Evolutionary conservation across 2,797 vertebrate genomes (phyloP), one percentile per base, ranked within the genome.

Genomic region (Chaunax sp.): DNA sequence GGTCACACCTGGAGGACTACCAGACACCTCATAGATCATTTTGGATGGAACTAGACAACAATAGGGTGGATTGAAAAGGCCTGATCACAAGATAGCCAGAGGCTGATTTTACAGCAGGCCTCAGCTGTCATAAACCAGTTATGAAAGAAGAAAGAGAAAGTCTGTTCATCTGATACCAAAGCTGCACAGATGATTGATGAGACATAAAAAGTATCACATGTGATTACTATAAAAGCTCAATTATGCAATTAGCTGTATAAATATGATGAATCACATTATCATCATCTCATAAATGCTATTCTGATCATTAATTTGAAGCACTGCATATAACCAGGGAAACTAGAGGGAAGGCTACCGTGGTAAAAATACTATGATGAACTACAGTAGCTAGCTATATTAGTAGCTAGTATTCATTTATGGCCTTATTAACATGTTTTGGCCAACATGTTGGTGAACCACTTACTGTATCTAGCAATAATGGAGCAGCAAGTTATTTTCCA

Each of bases 1-100:
- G 43, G 72, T 80, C 67, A 78, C 89, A 89, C 88, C 87, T 90
- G 88, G 55, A 58, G 75, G 70, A 77, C 35, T n/a, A 66, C 72
- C 77, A 78, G 75, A 70, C 60, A 18, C 64, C 77, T 62, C 70
- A 77, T 61, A 69, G 75, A 72, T 79, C 55, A 44, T 51, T 75
- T 81, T 84, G 85, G 78, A 85, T 69, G 78, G 35, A 28, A 41
- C 52, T 13, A 66, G 61, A 72, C 78, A 78, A 75, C 70, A 87
- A 85, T 55, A 68, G 46, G 25, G 10, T 55, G 51, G 82, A 90
- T 87, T 81, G 80, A 89, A 75, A 78, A 64, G 54, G 51, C 46
- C 47, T 40, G 58, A 78, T 82, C 59, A 51, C 68, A 61, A 86
- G 80, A 87, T 83, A 82, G 85, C 58, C 82, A 75, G 76, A 71